phyloP scores from a whole-genome alignment of 2,113 vertebrate genomes.

The Ramphastos sulfuratus region DNA sequence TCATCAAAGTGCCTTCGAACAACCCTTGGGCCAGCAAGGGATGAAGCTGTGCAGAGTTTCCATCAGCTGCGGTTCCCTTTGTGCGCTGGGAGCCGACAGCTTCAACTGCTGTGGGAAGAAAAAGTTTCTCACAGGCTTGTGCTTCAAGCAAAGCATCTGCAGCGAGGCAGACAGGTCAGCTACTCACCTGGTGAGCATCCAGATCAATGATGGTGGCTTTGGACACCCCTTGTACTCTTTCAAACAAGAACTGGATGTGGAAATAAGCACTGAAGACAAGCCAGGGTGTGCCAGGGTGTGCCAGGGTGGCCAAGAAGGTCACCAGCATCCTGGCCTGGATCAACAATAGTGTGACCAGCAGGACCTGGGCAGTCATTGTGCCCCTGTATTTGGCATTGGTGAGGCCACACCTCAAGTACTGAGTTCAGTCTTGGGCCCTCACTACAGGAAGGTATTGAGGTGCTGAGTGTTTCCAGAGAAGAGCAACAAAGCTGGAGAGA shows the following conservation, averaged over 20 bases:
- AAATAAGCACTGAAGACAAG: too few species aligned
- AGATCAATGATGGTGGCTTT: constrained; percentile 94
- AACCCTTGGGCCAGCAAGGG: neutral
- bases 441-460: too few species aligned
- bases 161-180: neutral
- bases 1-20: neutral
- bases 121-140: neutral
- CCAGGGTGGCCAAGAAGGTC: too few species aligned
- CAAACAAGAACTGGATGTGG: constrained; percentile 90
- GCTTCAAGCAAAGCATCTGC: neutral
- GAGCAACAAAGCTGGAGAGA: too few species aligned
- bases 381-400: too few species aligned
- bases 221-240: constrained; percentile 88
- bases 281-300: too few species aligned
- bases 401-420: too few species aligned
- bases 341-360: too few species aligned
- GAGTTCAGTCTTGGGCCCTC: too few species aligned
- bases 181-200: constrained; percentile 95
- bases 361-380: too few species aligned
- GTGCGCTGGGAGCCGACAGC: neutral
- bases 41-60: neutral
- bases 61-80: neutral
- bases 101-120: neutral
- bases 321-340: too few species aligned
- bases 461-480: too few species aligned